Evolutionary conservation across 2,113 vertebrate genomes (phyloP), one percentile per base, ranked within the genome.

Genomic region (Saimiri boliviensis): DNA sequence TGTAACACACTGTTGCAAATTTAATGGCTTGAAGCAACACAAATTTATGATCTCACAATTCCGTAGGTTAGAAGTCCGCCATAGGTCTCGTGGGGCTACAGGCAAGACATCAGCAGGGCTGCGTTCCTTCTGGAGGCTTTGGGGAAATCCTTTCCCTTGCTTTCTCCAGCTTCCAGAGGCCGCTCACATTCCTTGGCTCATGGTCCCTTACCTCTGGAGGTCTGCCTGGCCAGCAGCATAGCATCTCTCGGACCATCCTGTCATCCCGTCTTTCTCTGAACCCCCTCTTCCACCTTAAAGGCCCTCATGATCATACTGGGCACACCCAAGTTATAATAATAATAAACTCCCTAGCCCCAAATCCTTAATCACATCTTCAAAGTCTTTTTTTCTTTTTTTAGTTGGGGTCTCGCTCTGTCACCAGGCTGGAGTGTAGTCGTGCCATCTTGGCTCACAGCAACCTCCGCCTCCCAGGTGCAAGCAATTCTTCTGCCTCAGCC

Each of bases 261-360:
- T 58, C 20, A 3, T 23, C 80, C 27, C 3, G 1, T 21, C 42
- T 23, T 6, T 63, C 68, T 17, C 88, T 47, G 27, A 63, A 25
- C 9, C 13, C 0, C 4, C 1, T 32, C 23, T 37, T 81, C 20
- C 14, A n/a, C 42, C 17, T 9, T 2, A 58, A 58, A 74, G 85
- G 25, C 2, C 0, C 27, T 52, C 14, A n/a, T n/a, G 63, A n/a
- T 74, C 6, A 56, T 32, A 10, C 0, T 2, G 32, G 47, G 7
- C 17, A 30, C 27, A 30, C 47, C 19, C 37, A 32, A n/a, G 20
- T 35, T 23, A 42, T 42, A 47, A 47, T 19, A 32, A 79, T 49
- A 79, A 79, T 79, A 49, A 71, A 35, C 5, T 11, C 66, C 45
- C n/a, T 56, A 35, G 10, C 60, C 74, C 14, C 7, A 63, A n/a